phyloP scores from a whole-genome alignment of 2,888 invertebrate genomes.

The Pharmacophagus antenor region DNA sequence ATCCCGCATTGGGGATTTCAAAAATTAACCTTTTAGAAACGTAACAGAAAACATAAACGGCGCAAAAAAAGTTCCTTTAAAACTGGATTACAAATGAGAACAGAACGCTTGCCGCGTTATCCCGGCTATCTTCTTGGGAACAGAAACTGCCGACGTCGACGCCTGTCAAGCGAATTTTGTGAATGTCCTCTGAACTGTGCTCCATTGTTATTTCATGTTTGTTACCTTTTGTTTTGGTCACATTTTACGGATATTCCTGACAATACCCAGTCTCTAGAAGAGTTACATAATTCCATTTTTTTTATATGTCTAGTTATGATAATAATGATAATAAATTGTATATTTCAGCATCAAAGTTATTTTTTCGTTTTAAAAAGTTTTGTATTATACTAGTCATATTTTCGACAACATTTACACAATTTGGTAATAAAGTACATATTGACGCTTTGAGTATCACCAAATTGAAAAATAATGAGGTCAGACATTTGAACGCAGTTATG shows the following conservation, averaged over 20 bases:
- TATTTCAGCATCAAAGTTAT: too few species aligned
- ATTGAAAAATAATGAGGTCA: too few species aligned
- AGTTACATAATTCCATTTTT: constrained; percentile 36
- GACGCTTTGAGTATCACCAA: too few species aligned
- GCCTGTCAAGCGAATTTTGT: constrained; percentile 33
- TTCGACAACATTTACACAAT: too few species aligned
- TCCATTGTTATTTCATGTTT: constrained; percentile 29
- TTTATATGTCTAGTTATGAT: too few species aligned
- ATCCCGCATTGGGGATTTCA: constrained; percentile 28
- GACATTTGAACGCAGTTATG: too few species aligned
- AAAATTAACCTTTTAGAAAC: constrained; percentile 60
- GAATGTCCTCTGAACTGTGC: constrained; percentile 36
- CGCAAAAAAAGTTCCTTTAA: constrained; percentile 67
- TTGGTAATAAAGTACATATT: too few species aligned
- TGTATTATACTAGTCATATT: too few species aligned
- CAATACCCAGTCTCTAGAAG: constrained; percentile 47
- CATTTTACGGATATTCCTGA: constrained; percentile 41
- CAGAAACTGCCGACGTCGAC: constrained; percentile 37
- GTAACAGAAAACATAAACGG: constrained; percentile 24
- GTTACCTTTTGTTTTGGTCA: constrained; percentile 31
- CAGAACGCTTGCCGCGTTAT: constrained; percentile 49
- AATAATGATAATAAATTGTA: too few species aligned
- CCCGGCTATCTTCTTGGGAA: constrained; percentile 62
- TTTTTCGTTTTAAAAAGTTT: too few species aligned
- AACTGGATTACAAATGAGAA: constrained; percentile 70